These are phyloP conservation scores for Dipodomys ordii DNA, from an alignment of 2,113 vertebrate species.

Conservation along the genomic window DNA sequence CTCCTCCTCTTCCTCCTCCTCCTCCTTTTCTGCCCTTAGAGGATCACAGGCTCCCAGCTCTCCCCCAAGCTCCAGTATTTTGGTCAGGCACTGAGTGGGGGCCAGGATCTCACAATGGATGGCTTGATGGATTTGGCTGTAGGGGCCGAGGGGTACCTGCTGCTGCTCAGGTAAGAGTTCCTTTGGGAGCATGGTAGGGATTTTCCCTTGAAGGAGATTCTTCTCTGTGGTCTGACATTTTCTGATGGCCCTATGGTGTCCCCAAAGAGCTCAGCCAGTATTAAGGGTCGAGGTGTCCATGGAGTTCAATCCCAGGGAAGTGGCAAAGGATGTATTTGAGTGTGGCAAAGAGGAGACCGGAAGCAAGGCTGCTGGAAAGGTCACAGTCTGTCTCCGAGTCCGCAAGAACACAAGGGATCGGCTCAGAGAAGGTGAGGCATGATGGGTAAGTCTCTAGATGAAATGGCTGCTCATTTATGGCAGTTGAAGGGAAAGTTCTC, in stretches of 20 bases:
- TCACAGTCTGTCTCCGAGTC: slow-evolving; percentile 84
- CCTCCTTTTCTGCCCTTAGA: slow-evolving; percentile 75
- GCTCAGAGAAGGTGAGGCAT: slow-evolving; percentile 60
- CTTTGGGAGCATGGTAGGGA: background rate
- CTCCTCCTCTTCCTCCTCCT: background rate
- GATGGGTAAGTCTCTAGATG: slow-evolving; percentile 62
- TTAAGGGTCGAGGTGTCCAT: slow-evolving; percentile 82
- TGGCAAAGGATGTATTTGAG: slow-evolving; percentile 82
- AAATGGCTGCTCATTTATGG: background rate
- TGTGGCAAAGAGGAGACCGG: slow-evolving; percentile 44
- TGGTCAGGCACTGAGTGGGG: slow-evolving; percentile 89
- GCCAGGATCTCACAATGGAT: slow-evolving; percentile 88
- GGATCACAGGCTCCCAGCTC: slow-evolving; percentile 82
- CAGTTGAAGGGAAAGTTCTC: background rate
- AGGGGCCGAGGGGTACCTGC: slow-evolving; percentile 86
- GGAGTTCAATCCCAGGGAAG: slow-evolving; percentile 84
- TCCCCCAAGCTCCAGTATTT: slow-evolving; percentile 85
- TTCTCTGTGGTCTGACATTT: background rate
- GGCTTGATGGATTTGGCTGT: slow-evolving; percentile 88
- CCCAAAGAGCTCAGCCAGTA: slow-evolving; percentile 89
- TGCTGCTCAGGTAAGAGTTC: slow-evolving; percentile 88
- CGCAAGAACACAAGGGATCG: slow-evolving; percentile 76
- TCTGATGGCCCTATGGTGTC: background rate
- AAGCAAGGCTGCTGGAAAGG: slow-evolving; percentile 50
- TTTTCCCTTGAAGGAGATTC: background rate